Evolutionary conservation across 2,113 vertebrate genomes (phyloP).

Genomic region (Toxostoma redivivum): DNA sequence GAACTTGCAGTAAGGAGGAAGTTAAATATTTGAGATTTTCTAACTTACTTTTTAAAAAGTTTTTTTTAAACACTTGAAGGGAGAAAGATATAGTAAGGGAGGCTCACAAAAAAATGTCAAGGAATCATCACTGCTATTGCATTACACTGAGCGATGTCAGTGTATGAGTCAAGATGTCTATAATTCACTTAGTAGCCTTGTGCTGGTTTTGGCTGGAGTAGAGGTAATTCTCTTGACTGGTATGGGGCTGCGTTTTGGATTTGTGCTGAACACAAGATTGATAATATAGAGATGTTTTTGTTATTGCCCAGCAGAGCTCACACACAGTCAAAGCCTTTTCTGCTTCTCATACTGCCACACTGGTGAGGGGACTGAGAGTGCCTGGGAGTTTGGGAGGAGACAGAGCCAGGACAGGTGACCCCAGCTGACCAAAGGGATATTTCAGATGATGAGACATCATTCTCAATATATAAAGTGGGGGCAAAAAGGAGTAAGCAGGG

Average conservation of each 20-base stretch:
- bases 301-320: background rate
- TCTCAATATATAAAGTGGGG: background rate
- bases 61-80: background rate
- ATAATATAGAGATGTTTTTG: background rate
- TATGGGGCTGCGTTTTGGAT: background rate
- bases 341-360: fast-evolving
- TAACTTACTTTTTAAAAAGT: background rate
- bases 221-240: background rate
- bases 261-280: background rate
- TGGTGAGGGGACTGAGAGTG: background rate
- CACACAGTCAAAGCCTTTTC: background rate
- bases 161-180: background rate
- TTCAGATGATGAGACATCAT: background rate
- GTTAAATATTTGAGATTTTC: background rate
- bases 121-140: background rate
- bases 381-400: background rate
- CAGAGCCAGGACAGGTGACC: background rate
- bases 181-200: background rate
- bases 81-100: background rate
- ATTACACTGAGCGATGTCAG: background rate
- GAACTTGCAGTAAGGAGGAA: background rate
- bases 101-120: background rate
- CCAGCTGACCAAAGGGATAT: background rate
- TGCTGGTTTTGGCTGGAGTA: background rate
- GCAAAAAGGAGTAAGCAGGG: background rate